Evolutionary conservation across 2,888 invertebrate genomes (phyloP), one percentile per base, ranked within the genome.

Genomic region (Gymnoscelis rufifasciata): DNA sequence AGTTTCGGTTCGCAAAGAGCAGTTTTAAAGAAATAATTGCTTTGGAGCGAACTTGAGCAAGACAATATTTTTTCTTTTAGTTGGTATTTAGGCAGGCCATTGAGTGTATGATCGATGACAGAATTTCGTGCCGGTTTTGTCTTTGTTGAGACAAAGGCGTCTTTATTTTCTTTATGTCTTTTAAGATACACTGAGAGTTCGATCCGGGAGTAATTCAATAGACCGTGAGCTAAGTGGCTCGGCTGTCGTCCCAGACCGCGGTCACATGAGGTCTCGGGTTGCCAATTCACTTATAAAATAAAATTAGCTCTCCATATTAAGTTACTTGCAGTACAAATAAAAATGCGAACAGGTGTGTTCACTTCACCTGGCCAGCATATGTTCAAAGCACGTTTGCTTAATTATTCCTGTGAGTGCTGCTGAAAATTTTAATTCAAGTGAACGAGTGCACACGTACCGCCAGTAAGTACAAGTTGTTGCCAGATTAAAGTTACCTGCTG

Each of bases 351-450:
- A 87, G 87, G 83, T 86, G 84, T 63, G 56, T 52, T 58, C 56
- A 59, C 48, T 68, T 76, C 86, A 87, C 83, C 87, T 86, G 87
- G 81, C 66, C 66, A 69, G 68, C 84, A 81, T 80, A 74, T 83
- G 81, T 77, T 75, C 62, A 63, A 59, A 71, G 71, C 69, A 68
- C 66, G 66, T 71, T 70, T 64, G 66, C 64, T 69, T 79, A 81
- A 81, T 78, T 67, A 66, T 66, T 59, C 52, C 62, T 65, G 63
- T 56, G 52, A 33, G 68, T 70, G 63, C 64, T 64, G 59, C 59
- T 62, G 50, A 65, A 70, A 66, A 3, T 62, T 67, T 66, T 61
- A 68, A 66, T 69, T 62, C 61, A 47, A 54, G 51, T 43, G 52
- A 58, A 60, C 56, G 48, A 60, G 54, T 57, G 56, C 51, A 49